Base-by-base conservation (phyloP, 2,797 vertebrate species). In the Synanceia verrucosa region DNA sequence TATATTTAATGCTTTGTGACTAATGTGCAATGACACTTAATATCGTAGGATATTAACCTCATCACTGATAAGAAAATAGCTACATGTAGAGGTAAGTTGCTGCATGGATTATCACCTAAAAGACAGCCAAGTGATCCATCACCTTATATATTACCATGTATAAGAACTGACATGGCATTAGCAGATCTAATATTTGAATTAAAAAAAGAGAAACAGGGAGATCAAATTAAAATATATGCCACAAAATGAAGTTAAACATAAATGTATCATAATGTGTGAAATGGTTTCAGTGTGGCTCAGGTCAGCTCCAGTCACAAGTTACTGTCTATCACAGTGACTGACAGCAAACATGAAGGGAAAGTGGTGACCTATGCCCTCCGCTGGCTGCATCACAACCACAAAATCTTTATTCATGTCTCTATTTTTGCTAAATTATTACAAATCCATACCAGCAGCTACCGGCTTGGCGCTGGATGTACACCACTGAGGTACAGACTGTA, bases 191-290 rank as follows among this genome's bases (percentile, higher is more conserved):
- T 51, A 16, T 6, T 2, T 21, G 34, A 29, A 29, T 4, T 4
- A 39, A 57, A 46, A 55, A 26, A 19, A n/a, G 24, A 11, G 14
- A 10, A 31, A 36, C 1, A 23, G 6, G 26, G 4, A 36, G 3
- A 59, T 50, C 6, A 50, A 48, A 78, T 26, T 34, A 46, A 83
- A 58, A 67, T 6, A 33, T 28, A 78, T 73, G 70, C 59, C 73
- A 78, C 59, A 48, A 34, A 46, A 68, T 4, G 50, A 24, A 62
- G 6, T 28, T 4, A 55, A 26, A 50, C 8, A 43, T 46, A 13
- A 58, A 58, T 65, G 53, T 73, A 52, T 44, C 70, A 69, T 31
- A 39, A 61, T 34, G 4, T 29, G 18, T 61, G 4, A 52, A 73
- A 71, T 51, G 23, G 26, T 57, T 61, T 43, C 4, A 34, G 7